phyloP scores from a whole-genome alignment of 2,113 vertebrate species.

The Limnothrissa miodon region DNA sequence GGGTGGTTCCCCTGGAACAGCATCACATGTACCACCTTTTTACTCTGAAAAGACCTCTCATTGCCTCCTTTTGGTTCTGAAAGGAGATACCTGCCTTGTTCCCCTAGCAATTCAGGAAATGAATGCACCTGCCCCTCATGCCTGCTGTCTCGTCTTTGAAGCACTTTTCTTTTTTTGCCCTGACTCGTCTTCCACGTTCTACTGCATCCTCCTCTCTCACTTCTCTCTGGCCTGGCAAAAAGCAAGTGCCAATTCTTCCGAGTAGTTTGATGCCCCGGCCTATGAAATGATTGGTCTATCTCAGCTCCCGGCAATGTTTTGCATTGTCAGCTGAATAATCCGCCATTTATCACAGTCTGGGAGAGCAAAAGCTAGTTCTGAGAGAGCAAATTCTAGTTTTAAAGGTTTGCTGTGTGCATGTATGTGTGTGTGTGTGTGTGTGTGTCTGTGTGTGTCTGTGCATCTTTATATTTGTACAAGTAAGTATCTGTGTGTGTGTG shows the following conservation, averaged over 20 bases:
- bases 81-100: not conserved
- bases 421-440: not conserved
- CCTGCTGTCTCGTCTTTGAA: not conserved
- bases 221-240: constrained; percentile 22
- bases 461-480: not conserved
- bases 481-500: not conserved
- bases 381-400: too few species aligned
- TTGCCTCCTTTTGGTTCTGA: not conserved
- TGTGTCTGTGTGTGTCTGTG: not conserved
- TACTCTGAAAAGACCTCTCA: not conserved
- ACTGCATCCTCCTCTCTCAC: not conserved
- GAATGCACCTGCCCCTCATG: not conserved
- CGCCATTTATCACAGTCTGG: constrained; percentile 46
- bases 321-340: constrained; percentile 57
- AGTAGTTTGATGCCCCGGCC: constrained; percentile 42
- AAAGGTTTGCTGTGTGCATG: not conserved
- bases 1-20: not conserved
- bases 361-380: constrained; percentile 9
- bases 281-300: constrained; percentile 47
- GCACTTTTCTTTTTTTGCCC: not conserved
- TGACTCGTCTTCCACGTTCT: not conserved
- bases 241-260: constrained; percentile 44
- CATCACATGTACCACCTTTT: not conserved
- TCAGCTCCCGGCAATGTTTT: constrained; percentile 39
- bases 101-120: not conserved